Percentiles rank a stretch among this genome's conserved stretches.
phyloP scores from a whole-genome alignment of 2,888 invertebrate genomes.

The Macrosiphum euphorbiae region DNA sequence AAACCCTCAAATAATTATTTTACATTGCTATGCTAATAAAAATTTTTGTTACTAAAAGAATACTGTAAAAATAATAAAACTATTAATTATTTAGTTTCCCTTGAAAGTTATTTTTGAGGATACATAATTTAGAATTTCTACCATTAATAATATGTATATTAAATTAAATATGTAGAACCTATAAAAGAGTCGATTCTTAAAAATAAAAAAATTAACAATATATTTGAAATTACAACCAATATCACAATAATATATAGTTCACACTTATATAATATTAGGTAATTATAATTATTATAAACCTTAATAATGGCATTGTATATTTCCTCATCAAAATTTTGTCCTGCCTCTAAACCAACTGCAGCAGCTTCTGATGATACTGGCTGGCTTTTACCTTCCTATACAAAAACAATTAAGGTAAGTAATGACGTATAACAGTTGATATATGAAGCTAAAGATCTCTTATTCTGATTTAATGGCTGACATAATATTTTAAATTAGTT shows the following conservation, averaged over 20 bases:
- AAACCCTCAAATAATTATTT: background rate
- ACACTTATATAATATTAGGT: background rate
- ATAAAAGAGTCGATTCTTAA: background rate
- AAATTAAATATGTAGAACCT: too few species aligned
- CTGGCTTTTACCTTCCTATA: slow-evolving; percentile 83
- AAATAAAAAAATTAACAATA: background rate
- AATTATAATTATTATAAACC: slow-evolving; percentile 67
- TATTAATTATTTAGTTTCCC: background rate
- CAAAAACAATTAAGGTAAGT: slow-evolving; percentile 66
- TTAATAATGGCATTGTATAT: slow-evolving; percentile 77
- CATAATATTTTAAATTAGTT: slow-evolving; percentile 4
- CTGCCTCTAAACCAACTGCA: slow-evolving; percentile 79
- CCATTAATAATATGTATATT: background rate
- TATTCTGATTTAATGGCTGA: background rate
- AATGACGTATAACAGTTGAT: background rate
- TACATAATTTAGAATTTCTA: background rate
- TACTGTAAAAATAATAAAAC: background rate
- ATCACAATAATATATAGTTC: background rate
- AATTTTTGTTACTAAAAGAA: background rate
- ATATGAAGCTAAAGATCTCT: slow-evolving; percentile 15
- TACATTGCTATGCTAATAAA: background rate
- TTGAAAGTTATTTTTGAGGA: background rate
- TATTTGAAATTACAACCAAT: background rate
- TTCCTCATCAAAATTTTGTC: slow-evolving; percentile 71
- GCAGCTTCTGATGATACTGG: slow-evolving; percentile 82